Evolutionary conservation across 2,888 invertebrate genomes (phyloP), one percentile per base, ranked within the genome.

Genomic region (Orthosia gothica): DNA sequence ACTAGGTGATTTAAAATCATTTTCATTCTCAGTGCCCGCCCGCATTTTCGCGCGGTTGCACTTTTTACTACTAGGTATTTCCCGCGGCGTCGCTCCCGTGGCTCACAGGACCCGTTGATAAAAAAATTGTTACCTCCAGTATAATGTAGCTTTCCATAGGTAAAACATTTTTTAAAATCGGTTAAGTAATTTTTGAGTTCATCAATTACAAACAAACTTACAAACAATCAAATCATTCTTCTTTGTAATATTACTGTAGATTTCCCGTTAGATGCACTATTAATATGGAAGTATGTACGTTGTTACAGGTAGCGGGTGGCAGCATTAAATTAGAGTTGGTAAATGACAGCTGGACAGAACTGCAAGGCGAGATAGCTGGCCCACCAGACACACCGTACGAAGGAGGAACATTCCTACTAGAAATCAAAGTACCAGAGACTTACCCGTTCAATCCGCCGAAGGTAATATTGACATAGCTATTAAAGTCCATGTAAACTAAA

Each of bases 401-500:
- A 96, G 99, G 99, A 62, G 99, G 99, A 20, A 98, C 97, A 89
- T 99, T 99, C 96, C 96, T 98, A 81, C 97, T 99, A 84, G 99
- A 99, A 96, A 99, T 99, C 82, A 99, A 98, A 97, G 99, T 99
- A 86, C 99, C 99, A 89, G 99, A 99, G 95, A 99, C 99, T 59
- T 99, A 99, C 97, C 99, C 99, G 20, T 99, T 99, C 94, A 99
- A 99, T 97, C 99, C 99, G 83, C 99, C 99, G 66, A 99, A 99
- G 98, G 99, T 99, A 97, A 80, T 45, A 49, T 40, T 52, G 3
- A 26, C 15, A 32, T 74, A 20, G 1, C 13, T 45, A 18, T 62
- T 59, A 16, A 23, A 20, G 13, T 61, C 20, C n/a, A 7, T 15
- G 3, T n/a, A n/a, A 18, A 40, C 3, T 13, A 45, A 61, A 20